Conservation (phyloP, 1,140 invertebrate species). For the Gonatopus flavifemur region DNA sequence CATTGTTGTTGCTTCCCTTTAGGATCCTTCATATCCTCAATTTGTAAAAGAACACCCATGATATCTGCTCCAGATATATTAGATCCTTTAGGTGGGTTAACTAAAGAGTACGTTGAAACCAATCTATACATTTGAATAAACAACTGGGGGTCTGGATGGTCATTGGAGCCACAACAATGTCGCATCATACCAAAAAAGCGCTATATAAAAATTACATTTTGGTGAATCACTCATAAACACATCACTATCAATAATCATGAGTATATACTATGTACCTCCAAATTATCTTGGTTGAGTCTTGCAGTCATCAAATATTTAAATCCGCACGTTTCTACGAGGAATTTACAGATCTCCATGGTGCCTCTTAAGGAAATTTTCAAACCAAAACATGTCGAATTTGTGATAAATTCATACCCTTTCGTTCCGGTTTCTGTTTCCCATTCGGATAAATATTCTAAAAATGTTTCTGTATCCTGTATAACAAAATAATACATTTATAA, state of each 20-base stretch:
- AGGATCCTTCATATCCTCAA: no score
- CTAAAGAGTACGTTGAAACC: no score
- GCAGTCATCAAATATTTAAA: conserved; percentile 8
- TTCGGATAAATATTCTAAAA: not conserved
- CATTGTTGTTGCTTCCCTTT: no score
- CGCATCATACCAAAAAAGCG: conserved; percentile 7
- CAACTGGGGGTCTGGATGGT: not conserved
- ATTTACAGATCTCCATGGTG: not conserved
- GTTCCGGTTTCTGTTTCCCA: not conserved
- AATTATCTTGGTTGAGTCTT: conserved; percentile 4
- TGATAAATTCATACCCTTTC: not conserved
- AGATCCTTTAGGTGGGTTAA: not conserved
- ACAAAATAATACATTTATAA: no score
- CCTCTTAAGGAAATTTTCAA: conserved; percentile 7
- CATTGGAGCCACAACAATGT: conserved; percentile 2
- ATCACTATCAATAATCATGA: not conserved
- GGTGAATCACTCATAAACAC: not conserved
- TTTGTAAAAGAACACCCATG: no score
- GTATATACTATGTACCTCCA: conserved; percentile 4
- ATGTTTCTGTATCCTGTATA: conserved; percentile 2
- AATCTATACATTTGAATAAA: no score
- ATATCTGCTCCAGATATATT: not conserved
- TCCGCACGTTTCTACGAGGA: not conserved
- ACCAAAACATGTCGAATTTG: conserved; percentile 2
- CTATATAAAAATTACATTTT: not conserved